Conservation (phyloP, 2,113 vertebrate species). For the Miniopterus natalensis region DNA sequence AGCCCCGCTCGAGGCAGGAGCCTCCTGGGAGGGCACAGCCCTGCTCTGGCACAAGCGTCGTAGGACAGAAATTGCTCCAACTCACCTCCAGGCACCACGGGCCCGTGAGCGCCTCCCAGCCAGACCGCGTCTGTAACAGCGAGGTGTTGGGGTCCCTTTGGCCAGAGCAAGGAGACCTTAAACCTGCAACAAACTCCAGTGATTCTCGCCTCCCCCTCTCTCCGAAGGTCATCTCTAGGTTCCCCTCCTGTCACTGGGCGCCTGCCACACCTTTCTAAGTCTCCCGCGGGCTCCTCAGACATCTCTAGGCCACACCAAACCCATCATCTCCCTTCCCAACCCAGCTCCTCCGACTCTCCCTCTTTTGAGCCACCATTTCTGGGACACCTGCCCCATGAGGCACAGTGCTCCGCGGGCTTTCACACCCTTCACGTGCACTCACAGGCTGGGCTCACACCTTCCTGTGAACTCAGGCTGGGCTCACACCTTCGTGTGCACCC, state of each 20-base stretch:
- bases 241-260: no score
- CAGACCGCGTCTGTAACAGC: no score
- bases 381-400: no score
- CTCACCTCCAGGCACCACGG: no score
- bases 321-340: no score
- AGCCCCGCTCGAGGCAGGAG: conserved; percentile 41
- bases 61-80: not conserved
- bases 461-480: no score
- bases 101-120: no score
- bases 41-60: not conserved
- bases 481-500: no score
- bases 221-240: not conserved
- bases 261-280: not conserved
- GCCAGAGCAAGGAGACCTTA: not conserved
- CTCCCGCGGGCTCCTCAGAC: not conserved
- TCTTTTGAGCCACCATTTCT: not conserved
- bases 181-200: not conserved
- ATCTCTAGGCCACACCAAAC: no score
- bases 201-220: not conserved
- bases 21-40: conserved; percentile 23
- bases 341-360: not conserved
- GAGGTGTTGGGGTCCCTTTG: not conserved
- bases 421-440: no score
- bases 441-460: not conserved
- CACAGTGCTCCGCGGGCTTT: no score